These are phyloP conservation scores for Neodiprion virginianus DNA, from an alignment of 1,140 invertebrate species.

Conservation along the genomic window DNA sequence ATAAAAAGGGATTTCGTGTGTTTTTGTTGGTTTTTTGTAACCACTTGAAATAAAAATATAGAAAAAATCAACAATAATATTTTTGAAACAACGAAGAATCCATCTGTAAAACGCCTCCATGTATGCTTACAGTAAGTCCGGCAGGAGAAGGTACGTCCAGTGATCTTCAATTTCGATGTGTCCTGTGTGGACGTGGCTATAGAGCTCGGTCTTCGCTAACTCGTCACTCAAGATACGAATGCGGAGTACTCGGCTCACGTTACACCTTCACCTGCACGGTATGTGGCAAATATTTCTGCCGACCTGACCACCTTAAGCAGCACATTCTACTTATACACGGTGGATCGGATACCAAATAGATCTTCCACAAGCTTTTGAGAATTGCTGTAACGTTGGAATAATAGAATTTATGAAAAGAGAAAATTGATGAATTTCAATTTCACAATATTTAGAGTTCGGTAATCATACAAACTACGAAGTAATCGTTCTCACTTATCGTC, in stretches of 20 bases:
- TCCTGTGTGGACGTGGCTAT: slow-evolving; percentile 62
- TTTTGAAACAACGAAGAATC: slow-evolving; percentile 16
- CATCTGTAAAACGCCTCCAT: slow-evolving; percentile 53
- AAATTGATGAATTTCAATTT: no score
- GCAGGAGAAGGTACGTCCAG: slow-evolving; percentile 43
- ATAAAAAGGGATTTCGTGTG: no score
- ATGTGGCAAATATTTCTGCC: slow-evolving; percentile 60
- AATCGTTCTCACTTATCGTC: no score
- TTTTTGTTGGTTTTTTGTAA: no score
- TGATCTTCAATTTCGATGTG: slow-evolving; percentile 57
- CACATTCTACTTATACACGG: slow-evolving; percentile 62
- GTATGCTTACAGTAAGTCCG: slow-evolving; percentile 57
- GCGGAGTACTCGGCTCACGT: slow-evolving; percentile 56
- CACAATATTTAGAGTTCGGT: no score
- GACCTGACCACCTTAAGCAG: slow-evolving; percentile 60
- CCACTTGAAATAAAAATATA: no score
- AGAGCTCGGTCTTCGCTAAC: slow-evolving; percentile 58
- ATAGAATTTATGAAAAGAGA: no score
- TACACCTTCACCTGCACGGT: slow-evolving; percentile 62
- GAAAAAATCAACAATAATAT: no score
- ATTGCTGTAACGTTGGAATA: no score
- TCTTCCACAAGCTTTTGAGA: no score
- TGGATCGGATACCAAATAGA: slow-evolving; percentile 52
- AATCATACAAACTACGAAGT: no score
- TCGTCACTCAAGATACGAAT: slow-evolving; percentile 62